Evolutionary conservation across 2,113 vertebrate species (phyloP), one percentile per base, ranked within the genome.

Genomic region (Mobula hypostoma): DNA sequence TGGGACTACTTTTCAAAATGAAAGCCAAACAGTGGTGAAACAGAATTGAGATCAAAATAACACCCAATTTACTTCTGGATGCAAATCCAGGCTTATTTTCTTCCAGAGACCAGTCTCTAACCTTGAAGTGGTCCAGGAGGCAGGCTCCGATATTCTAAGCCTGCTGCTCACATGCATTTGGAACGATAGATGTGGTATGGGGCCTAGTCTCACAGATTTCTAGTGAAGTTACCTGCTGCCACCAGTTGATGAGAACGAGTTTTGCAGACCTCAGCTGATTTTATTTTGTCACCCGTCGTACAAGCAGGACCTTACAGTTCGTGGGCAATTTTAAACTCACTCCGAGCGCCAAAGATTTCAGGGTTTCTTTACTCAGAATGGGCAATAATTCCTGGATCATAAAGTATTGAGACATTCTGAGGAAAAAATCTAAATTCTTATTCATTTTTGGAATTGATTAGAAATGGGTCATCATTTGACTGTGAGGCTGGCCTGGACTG

Each of bases 151-250:
- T 72, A 92, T 72, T 48, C 2, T 32, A n/a, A 32, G 61, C 12
- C 29, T 66, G 48, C 61, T 74, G 9, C 72, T 93, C 66, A 27
- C 4, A 12, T 74, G 24, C 70, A 74, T 5, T 56, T 21, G 0
- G 91, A 9, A 70, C 29, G 12, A 72, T 61, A 66, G 61, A 14
- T 74, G 91, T 74, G 74, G 94, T 87, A 76, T 95, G 94, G 78
- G 94, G 29, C 68, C 36, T 72, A 14, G 0, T 36, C 70, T 93
- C 24, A 48, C 76, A 94, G 87, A 94, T 48, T 3, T 78, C 90
- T 94, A 66, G 78, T 72, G 87, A 95, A 96, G 95, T 95, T 68
- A 95, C 94, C 94, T 95, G 90, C 95, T 95, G 96, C 95, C 95
- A 95, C 95, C 95, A 36, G 92, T 97, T 61, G 95, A 95, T 95